These are phyloP conservation scores for Sarcophaga bullata DNA, from an alignment of 1,140 invertebrate genomes.

Conservation along the genomic window DNA sequence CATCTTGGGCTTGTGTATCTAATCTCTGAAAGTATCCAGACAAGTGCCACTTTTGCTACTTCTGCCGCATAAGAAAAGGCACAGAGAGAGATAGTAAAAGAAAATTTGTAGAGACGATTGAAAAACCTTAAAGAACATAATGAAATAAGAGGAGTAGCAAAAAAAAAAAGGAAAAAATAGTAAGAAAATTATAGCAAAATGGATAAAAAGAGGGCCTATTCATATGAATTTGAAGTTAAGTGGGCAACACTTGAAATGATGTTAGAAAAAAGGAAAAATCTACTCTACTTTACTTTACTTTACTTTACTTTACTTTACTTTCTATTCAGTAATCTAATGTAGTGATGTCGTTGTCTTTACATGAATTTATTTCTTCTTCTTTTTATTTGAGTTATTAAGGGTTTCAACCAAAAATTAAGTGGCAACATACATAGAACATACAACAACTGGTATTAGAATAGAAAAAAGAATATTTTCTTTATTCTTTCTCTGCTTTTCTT, in stretches of 20 bases:
- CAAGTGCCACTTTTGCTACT: not conserved
- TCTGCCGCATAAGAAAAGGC: not conserved
- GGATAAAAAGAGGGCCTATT: not conserved
- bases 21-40: slow-evolving; percentile 1
- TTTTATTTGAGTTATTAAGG: too few species aligned
- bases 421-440: too few species aligned
- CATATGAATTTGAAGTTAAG: slow-evolving; percentile 18
- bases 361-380: too few species aligned
- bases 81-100: not conserved
- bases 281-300: not conserved
- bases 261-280: not conserved
- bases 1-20: not conserved
- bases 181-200: too few species aligned
- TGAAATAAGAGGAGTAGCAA: not conserved
- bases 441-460: too few species aligned
- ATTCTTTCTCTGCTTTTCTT: too few species aligned
- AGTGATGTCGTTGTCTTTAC: too few species aligned
- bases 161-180: too few species aligned
- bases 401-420: too few species aligned
- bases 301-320: not conserved
- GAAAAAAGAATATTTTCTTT: too few species aligned
- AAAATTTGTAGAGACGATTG: not conserved
- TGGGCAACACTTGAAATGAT: not conserved
- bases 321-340: too few species aligned
- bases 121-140: not conserved